phyloP scores from a whole-genome alignment of 1,140 invertebrate species.

The Saccostrea glomerata region DNA sequence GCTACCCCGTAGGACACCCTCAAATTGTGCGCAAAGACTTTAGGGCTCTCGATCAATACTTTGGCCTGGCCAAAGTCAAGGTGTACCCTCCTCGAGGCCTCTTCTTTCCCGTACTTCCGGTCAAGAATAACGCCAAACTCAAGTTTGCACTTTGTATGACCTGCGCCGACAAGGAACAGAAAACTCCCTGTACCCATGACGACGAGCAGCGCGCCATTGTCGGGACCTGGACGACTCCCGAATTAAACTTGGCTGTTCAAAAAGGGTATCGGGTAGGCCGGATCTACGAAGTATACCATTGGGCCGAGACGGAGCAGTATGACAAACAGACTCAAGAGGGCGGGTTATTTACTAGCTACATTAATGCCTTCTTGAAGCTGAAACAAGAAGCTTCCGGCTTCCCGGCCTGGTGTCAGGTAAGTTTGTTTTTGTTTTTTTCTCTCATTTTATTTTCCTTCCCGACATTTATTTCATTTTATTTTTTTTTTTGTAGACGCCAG shows the following conservation, averaged over 20 bases:
- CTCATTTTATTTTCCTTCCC: too few relatives aligned
- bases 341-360: slow-evolving; percentile 60
- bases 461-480: too few relatives aligned
- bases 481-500: too few relatives aligned
- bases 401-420: slow-evolving; percentile 48
- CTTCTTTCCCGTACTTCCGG: slow-evolving; percentile 38
- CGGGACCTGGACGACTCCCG: slow-evolving; percentile 37
- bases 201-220: slow-evolving; percentile 18
- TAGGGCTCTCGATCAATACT: neutral
- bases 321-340: slow-evolving; percentile 14
- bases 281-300: slow-evolving; percentile 53
- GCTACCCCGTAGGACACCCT: neutral
- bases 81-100: slow-evolving; percentile 16
- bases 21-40: neutral
- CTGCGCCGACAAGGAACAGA: slow-evolving; percentile 13
- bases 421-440: neutral
- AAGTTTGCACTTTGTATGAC: slow-evolving; percentile 43
- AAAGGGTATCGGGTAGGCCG: slow-evolving; percentile 44
- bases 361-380: slow-evolving; percentile 62
- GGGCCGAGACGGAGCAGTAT: slow-evolving; percentile 53
- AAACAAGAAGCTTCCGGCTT: slow-evolving; percentile 65
- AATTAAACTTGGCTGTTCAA: slow-evolving; percentile 35
- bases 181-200: slow-evolving; percentile 14
- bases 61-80: neutral
- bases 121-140: slow-evolving; percentile 45